Conservation (phyloP, 2,888 invertebrate genomes). For the Mactromeris polynyma region DNA sequence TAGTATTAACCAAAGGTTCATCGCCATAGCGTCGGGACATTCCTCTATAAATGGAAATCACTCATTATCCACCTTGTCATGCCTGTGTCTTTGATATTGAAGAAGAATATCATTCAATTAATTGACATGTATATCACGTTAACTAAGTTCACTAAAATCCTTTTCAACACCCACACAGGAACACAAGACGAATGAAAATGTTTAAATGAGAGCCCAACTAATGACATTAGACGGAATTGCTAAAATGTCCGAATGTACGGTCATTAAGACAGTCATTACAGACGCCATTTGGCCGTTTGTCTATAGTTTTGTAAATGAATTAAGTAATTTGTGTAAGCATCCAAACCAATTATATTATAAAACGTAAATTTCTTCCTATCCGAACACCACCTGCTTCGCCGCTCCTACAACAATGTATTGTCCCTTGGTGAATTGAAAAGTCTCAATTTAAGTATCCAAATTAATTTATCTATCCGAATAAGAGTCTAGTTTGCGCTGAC, state of each 20-base stretch:
- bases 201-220: not conserved
- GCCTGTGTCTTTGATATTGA: not conserved
- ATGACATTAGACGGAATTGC: not conserved
- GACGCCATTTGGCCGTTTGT: not conserved
- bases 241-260: not conserved
- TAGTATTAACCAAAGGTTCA: constrained; percentile 52
- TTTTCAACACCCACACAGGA: not conserved
- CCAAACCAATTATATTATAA: not conserved
- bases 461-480: not conserved
- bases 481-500: not conserved
- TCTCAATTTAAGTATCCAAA: constrained; percentile 6
- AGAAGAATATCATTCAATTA: not conserved
- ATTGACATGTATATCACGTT: not conserved
- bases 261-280: not conserved
- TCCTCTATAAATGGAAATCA: constrained; percentile 5
- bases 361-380: not conserved
- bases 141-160: not conserved
- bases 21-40: constrained; percentile 50
- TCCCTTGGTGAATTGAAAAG: not conserved
- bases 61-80: not conserved
- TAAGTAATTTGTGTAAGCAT: constrained; percentile 16
- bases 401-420: not conserved
- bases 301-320: constrained; percentile 2
- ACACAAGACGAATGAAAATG: not conserved
- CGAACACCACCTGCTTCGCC: not conserved